phyloP scores from a whole-genome alignment of 2,113 vertebrate genomes.

The Psittacara wagleri region DNA sequence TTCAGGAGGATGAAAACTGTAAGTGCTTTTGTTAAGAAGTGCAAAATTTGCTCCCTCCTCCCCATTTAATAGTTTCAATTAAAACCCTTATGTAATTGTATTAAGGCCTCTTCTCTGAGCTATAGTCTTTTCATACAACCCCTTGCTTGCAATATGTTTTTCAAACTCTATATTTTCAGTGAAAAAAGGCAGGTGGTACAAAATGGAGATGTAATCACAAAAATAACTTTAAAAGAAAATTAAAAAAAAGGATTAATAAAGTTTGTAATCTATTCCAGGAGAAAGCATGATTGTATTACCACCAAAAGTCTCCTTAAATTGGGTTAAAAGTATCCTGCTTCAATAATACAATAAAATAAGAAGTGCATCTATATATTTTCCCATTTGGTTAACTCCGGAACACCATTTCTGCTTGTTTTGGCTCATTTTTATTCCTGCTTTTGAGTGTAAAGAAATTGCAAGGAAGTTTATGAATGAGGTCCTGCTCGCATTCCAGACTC shows the following conservation, averaged over 20 bases:
- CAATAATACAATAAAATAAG: slow-evolving; percentile 7
- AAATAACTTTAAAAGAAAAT: not conserved
- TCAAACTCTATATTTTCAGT: not conserved
- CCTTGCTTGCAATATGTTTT: not conserved
- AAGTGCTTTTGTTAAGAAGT: not conserved
- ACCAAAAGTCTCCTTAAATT: not conserved
- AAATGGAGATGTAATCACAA: not conserved
- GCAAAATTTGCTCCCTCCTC: not conserved
- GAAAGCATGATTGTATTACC: not conserved
- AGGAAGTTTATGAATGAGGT: slow-evolving; percentile 68
- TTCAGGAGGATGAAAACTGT: not conserved
- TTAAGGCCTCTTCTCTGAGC: not conserved
- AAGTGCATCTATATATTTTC: slow-evolving; percentile 37
- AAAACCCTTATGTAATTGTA: not conserved
- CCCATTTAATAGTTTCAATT: not conserved
- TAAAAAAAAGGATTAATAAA: not conserved
- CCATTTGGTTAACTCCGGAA: slow-evolving; percentile 15
- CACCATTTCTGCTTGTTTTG: slow-evolving; percentile 54
- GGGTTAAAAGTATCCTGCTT: not conserved
- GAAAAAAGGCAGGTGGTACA: not conserved
- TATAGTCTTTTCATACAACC: not conserved
- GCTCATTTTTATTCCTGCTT: slow-evolving; percentile 51
- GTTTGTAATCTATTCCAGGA: not conserved
- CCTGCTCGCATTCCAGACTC: slow-evolving; percentile 32
- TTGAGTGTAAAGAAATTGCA: slow-evolving; percentile 46